phyloP scores from a whole-genome alignment of 2,797 vertebrate species.

The Prunella strophiata region DNA sequence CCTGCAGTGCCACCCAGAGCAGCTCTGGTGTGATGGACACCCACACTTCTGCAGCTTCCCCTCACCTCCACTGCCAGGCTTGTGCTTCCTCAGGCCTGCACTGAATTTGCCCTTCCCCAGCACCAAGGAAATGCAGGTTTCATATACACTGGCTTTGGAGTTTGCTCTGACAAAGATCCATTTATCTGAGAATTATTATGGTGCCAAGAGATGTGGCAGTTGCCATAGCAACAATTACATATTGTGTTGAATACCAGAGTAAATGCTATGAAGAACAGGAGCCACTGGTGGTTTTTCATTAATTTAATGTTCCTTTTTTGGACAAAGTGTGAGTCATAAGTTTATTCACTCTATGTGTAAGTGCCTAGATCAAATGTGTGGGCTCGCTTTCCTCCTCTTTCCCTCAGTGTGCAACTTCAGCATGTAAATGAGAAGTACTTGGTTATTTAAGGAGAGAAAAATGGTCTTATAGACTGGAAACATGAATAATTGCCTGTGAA shows the following conservation, averaged over 20 bases:
- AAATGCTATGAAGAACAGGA: conserved; percentile 49
- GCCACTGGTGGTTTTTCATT: conserved; percentile 36
- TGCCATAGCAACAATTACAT: conserved; percentile 50
- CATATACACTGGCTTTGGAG: neutral
- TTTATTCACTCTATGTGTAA: conserved; percentile 33
- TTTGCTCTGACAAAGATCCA: conserved; percentile 33
- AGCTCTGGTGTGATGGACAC: neutral
- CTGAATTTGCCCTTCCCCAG: neutral
- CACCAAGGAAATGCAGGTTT: conserved; percentile 31
- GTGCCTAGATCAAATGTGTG: conserved; percentile 43
- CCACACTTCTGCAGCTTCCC: neutral
- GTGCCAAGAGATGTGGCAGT: conserved; percentile 46
- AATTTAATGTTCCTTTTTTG: conserved; percentile 6
- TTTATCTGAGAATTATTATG: conserved; percentile 50
- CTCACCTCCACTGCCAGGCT: neutral
- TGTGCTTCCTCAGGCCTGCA: neutral
- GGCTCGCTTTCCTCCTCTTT: conserved; percentile 32
- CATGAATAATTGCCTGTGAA: conserved; percentile 74
- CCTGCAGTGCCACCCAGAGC: neutral
- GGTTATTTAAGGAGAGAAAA: conserved; percentile 67
- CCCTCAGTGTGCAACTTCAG: neutral
- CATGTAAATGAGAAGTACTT: conserved; percentile 62
- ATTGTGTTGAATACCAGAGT: conserved; percentile 49
- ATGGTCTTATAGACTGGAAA: conserved; percentile 68
- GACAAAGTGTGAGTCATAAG: neutral